Conservation (phyloP, 2,888 invertebrate genomes). For the Sminthurinus aureus region DNA sequence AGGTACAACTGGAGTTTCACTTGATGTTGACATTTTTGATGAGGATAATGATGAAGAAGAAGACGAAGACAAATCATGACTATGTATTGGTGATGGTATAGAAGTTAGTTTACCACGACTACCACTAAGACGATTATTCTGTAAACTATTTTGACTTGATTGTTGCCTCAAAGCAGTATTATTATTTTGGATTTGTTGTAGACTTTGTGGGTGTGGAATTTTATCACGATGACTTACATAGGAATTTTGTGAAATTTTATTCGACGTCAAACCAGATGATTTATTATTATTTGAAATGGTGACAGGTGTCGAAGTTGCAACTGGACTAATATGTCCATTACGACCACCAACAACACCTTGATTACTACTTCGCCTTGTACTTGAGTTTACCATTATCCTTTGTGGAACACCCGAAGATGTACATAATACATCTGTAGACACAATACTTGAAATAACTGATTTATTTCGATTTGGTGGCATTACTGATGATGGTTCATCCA, state of each 20-base stretch:
- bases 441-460: background rate
- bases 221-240: conserved; percentile 6
- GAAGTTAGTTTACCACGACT: conserved; percentile 3
- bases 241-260: background rate
- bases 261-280: background rate
- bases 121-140: background rate
- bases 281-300: background rate
- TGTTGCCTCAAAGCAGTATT: background rate
- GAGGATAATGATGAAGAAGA: too few relatives aligned
- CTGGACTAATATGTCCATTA: conserved; percentile 3
- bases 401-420: conserved; percentile 23
- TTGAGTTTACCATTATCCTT: conserved; percentile 24
- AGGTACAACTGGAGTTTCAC: background rate
- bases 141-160: background rate
- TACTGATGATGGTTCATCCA: conserved; percentile 27
- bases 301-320: background rate
- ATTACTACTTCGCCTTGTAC: background rate
- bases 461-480: background rate
- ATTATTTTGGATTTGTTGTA: background rate
- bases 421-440: background rate
- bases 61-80: too few relatives aligned
- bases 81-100: conserved; percentile 13
- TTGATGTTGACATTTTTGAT: too few relatives aligned
- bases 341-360: background rate
- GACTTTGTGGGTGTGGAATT: background rate